Conservation (phyloP, 2,113 vertebrate species). For the Prionailurus bengalensis region DNA sequence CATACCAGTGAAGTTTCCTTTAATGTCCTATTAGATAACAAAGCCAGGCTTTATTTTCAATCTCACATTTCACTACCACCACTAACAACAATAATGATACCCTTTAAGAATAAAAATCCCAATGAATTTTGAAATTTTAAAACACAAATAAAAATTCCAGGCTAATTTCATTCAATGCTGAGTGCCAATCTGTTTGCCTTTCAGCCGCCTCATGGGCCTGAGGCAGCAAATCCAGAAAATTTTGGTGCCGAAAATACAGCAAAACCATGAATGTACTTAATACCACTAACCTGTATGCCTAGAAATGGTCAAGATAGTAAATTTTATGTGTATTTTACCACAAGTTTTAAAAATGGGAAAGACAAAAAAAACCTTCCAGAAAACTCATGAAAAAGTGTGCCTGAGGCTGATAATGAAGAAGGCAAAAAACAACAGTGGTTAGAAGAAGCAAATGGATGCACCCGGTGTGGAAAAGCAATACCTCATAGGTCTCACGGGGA, state of each 20-base stretch:
- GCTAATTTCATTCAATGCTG: neutral
- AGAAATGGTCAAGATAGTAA: neutral
- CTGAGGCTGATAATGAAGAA: neutral
- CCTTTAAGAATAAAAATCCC: neutral
- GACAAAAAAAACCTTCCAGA: neutral
- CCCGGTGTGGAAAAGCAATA: neutral
- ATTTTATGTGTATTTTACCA: neutral
- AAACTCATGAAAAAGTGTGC: neutral
- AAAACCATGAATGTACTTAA: neutral
- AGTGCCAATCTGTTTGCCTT: neutral
- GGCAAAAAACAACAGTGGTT: neutral
- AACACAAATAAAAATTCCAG: neutral
- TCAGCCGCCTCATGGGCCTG: neutral
- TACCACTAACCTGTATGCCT: neutral
- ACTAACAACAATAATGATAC: neutral
- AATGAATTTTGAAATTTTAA: constrained; percentile 15
- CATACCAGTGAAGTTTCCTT: neutral
- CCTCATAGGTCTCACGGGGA: neutral
- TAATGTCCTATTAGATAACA: neutral
- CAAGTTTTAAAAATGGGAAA: neutral
- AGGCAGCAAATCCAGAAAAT: constrained; percentile 9
- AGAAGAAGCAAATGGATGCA: neutral
- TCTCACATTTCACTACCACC: neutral
- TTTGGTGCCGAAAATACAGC: neutral
- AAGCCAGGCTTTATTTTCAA: constrained; percentile 4